Evolutionary conservation across 2,888 invertebrate genomes (phyloP), one percentile per base, ranked within the genome.

Genomic region (Antitype chi): DNA sequence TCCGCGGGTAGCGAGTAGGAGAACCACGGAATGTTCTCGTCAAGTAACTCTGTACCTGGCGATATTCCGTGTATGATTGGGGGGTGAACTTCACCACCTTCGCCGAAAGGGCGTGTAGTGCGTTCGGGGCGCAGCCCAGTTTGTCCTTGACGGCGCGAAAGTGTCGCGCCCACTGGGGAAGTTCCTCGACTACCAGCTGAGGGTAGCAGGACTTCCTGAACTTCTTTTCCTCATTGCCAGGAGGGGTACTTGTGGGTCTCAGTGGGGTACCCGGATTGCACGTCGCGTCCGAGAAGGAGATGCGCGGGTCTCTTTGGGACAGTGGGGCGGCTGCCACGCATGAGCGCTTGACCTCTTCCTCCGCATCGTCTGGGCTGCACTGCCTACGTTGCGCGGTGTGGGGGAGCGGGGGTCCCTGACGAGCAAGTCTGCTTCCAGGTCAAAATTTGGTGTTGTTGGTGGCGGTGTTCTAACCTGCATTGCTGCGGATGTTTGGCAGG

Each of bases 131-230:
- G n/a, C 53, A 72, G 0, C 86, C 86, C 0, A 87, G 73, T 0
- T 17, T 25, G 0, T 52, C 13, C 17, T 38, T 57, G 0, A 88
- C 32, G 5, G 17, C 68, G 6, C 28, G 32, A 23, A 88, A 79
- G 25, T 89, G 87, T 0, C 20, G 13, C 0, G 80, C 25, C 87
- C 88, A 88, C 0, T 86, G 62, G 0, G 87, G 85, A 0, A 86
- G 57, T 0, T 3, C 3, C 28, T 89, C 87, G 1, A 86, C 88
- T 0, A 88, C 70, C 0, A 87, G 70, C 2, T 85, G 86, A 1
- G 84, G 85, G 77, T 81, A 83, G 1, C 77, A 38, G 0, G 7
- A 15, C 20, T 49, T 60, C 15, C 32, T 59, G 13, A 1, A 2
- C 13, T 23, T 20, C 7, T 2, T 23, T 20, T 1, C 52, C 52